phyloP scores from a whole-genome alignment of 2,888 invertebrate species.

The Strigamia maritima region DNA sequence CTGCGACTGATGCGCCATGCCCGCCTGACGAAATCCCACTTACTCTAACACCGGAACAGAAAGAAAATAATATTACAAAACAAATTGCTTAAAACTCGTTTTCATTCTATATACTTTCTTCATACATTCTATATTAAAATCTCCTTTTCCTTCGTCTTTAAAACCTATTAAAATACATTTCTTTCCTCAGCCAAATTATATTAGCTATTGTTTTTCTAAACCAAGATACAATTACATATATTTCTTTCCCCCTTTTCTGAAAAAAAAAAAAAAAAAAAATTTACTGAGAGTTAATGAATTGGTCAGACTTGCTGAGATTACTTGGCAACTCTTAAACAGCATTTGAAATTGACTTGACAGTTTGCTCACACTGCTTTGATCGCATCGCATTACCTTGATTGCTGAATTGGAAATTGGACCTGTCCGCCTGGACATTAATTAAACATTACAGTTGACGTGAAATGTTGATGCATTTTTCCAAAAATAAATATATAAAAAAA shows the following conservation, averaged over 20 bases:
- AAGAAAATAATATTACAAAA: too few relatives aligned
- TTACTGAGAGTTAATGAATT: slow-evolving; percentile 25
- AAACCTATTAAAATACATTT: too few relatives aligned
- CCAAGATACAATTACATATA: neutral
- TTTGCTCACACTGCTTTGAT: slow-evolving; percentile 13
- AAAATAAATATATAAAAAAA: neutral
- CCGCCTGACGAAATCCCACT: too few relatives aligned
- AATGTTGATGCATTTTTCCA: slow-evolving; percentile 6
- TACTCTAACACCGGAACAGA: too few relatives aligned
- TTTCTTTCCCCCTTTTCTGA: neutral
- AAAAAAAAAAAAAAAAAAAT: neutral
- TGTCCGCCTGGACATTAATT: neutral
- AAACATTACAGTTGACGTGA: slow-evolving; percentile 2
- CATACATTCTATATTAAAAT: too few relatives aligned
- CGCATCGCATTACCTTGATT: slow-evolving; percentile 15
- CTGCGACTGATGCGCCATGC: too few relatives aligned
- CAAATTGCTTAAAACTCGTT: too few relatives aligned
- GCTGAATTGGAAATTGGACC: slow-evolving; percentile 27
- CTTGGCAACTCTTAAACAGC: slow-evolving; percentile 21
- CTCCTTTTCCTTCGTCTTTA: too few relatives aligned
- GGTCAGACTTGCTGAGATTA: slow-evolving; percentile 24
- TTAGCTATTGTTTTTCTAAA: neutral
- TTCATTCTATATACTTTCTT: too few relatives aligned
- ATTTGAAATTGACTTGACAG: slow-evolving; percentile 34
- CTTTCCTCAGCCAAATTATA: too few relatives aligned